phyloP scores from a whole-genome alignment of 2,113 vertebrate genomes.

The Piprites chloris region DNA sequence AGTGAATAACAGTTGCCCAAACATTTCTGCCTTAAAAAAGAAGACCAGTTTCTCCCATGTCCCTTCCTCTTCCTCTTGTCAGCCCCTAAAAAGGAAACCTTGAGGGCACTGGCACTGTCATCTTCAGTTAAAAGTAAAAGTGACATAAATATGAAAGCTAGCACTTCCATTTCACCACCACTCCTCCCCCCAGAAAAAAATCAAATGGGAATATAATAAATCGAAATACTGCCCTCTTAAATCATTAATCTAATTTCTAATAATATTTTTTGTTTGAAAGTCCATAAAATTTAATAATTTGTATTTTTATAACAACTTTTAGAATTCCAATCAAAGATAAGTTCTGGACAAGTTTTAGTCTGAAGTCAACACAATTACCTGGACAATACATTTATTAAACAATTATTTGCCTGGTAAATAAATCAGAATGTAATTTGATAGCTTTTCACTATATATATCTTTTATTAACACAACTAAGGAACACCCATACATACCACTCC shows the following conservation, averaged over 20 bases:
- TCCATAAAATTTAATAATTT: background rate
- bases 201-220: background rate
- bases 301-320: background rate
- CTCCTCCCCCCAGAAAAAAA: background rate
- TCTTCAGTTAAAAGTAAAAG: background rate
- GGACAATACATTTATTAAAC: background rate
- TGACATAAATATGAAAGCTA: background rate
- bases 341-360: background rate
- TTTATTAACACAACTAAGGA: background rate
- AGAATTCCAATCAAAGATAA: background rate
- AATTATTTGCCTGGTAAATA: background rate
- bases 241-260: background rate
- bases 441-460: background rate
- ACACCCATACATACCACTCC: background rate
- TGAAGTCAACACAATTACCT: background rate
- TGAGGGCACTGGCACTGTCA: background rate
- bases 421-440: slow-evolving; percentile 8
- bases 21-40: background rate
- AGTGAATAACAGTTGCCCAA: background rate
- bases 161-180: background rate
- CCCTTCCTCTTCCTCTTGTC: background rate
- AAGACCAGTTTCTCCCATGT: background rate
- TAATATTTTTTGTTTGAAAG: background rate
- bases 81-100: background rate
- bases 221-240: background rate